These are phyloP conservation scores for Oscheius sp. DNA, from an alignment of 2,888 invertebrate genomes.

Conservation along the genomic window DNA sequence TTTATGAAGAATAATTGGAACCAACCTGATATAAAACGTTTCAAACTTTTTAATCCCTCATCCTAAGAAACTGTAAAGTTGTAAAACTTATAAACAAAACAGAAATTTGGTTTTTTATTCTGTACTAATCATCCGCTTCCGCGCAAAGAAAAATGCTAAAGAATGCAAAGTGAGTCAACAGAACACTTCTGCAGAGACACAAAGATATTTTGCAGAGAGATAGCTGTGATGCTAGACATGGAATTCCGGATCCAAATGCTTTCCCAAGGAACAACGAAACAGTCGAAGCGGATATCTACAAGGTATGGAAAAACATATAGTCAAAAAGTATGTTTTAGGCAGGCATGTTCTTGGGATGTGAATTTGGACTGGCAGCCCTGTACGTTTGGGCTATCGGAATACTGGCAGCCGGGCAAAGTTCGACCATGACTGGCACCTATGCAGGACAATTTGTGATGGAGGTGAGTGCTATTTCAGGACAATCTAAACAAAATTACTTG, in stretches of 20 bases:
- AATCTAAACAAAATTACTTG: too few species aligned
- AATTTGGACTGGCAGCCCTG: constrained; percentile 76
- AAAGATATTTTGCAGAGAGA: constrained; percentile 42
- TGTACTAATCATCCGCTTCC: too few species aligned
- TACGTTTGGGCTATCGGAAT: constrained; percentile 78
- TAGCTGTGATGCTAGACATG: constrained; percentile 48
- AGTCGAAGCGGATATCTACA: constrained; percentile 70
- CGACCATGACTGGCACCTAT: constrained; percentile 78
- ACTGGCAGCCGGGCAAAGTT: constrained; percentile 77
- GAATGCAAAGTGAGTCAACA: too few species aligned
- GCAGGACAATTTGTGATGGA: constrained; percentile 75
- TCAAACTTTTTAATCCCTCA: too few species aligned
- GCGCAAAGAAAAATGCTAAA: too few species aligned
- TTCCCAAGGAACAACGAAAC: constrained; percentile 70
- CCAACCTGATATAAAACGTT: too few species aligned
- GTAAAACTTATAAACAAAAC: too few species aligned
- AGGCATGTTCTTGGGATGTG: constrained; percentile 76
- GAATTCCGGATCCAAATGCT: constrained; percentile 58
- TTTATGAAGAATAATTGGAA: too few species aligned
- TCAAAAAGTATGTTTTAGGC: constrained; percentile 42
- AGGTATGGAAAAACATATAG: constrained; percentile 33
- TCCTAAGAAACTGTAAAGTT: too few species aligned
- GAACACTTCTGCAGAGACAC: too few species aligned
- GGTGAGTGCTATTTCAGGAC: constrained; percentile 12
- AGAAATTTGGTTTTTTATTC: too few species aligned